Evolutionary conservation across 2,888 invertebrate genomes (phyloP).

Genomic region (Sthenelais limicola): DNA sequence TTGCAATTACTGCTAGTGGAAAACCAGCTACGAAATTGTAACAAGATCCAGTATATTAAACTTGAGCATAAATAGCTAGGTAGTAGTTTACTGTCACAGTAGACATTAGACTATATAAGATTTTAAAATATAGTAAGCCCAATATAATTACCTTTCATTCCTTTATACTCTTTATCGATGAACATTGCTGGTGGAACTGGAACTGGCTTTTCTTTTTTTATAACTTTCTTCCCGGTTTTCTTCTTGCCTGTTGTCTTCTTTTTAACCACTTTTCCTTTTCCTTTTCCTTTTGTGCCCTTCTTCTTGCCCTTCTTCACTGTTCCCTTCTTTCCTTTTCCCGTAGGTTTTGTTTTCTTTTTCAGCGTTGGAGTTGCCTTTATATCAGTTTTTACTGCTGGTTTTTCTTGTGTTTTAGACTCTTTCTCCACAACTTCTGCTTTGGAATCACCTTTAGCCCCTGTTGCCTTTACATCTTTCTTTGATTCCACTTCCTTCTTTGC

Average conservation of each 20-base stretch:
- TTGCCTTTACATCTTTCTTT: neutral
- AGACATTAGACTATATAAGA: no score
- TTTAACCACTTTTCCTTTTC: neutral
- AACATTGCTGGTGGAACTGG: slow-evolving; percentile 45
- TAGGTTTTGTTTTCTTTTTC: neutral
- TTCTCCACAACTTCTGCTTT: no score
- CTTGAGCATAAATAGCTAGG: no score
- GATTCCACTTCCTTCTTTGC: neutral
- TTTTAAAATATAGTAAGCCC: no score
- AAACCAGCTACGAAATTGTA: no score
- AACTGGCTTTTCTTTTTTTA: slow-evolving; percentile 60
- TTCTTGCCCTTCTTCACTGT: slow-evolving; percentile 12
- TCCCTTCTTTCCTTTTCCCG: neutral
- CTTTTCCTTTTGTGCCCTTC: slow-evolving; percentile 20
- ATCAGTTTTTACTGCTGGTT: no score
- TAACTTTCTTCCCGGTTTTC: slow-evolving; percentile 30
- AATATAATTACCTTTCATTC: slow-evolving; percentile 14
- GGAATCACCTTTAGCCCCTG: neutral
- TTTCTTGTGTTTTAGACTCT: slow-evolving; percentile 19
- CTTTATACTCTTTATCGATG: neutral
- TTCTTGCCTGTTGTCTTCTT: slow-evolving; percentile 8
- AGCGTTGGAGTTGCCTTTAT: no score
- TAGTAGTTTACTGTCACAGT: no score
- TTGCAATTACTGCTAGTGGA: no score
- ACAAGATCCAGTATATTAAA: no score